These are phyloP conservation scores for Sebastes oblongus DNA, from an alignment of 2,797 vertebrate genomes.

Conservation along the genomic window DNA sequence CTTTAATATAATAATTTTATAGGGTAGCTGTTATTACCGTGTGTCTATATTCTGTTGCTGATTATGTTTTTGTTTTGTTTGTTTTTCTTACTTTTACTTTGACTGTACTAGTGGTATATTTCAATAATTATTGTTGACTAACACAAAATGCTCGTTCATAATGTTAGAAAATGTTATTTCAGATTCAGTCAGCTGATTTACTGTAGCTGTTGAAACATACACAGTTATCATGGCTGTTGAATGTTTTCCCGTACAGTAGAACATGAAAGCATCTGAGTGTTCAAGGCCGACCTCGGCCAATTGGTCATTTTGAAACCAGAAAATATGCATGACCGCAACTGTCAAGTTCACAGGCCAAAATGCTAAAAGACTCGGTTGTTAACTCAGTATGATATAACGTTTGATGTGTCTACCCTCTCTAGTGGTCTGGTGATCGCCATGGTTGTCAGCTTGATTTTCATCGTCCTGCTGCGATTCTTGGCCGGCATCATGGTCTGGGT, in stretches of 20 bases:
- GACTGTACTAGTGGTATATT: no score
- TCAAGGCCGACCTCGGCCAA: background rate
- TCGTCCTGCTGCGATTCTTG: conserved; percentile 89
- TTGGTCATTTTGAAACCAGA: background rate
- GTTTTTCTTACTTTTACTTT: no score
- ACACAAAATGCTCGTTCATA: fast-evolving
- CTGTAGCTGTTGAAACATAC: background rate
- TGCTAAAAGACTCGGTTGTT: background rate
- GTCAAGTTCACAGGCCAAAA: background rate
- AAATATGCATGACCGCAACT: background rate
- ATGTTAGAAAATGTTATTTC: background rate
- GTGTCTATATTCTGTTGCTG: no score
- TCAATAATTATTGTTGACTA: no score
- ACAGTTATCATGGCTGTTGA: background rate
- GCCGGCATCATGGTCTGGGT: conserved; percentile 95
- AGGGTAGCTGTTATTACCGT: no score
- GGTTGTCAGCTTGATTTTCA: conserved; percentile 90
- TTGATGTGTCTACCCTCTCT: background rate
- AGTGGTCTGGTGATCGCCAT: conserved; percentile 93
- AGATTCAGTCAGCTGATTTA: background rate
- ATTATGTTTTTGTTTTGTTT: no score
- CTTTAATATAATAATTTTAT: no score
- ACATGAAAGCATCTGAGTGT: background rate
- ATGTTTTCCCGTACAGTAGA: background rate
- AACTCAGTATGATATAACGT: background rate